phyloP scores from a whole-genome alignment of 2,888 invertebrate species.

The Campoletis raptor region DNA sequence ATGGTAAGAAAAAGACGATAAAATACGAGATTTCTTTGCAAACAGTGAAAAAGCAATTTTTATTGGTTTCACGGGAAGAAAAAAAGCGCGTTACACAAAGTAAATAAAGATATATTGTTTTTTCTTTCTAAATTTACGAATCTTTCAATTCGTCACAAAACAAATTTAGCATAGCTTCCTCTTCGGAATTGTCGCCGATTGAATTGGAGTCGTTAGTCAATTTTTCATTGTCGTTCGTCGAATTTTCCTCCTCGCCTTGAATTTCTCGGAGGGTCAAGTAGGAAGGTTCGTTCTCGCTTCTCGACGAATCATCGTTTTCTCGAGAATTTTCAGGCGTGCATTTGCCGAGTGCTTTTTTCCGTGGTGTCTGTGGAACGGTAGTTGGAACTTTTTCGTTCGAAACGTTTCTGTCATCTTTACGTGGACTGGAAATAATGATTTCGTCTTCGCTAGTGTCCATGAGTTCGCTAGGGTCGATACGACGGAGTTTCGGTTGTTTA shows the following conservation, averaged over 20 bases:
- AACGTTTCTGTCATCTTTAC: constrained; percentile 6
- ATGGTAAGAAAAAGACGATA: neutral
- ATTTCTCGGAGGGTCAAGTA: constrained; percentile 52
- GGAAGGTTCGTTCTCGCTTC: constrained; percentile 24
- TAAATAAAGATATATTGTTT: constrained; percentile 37
- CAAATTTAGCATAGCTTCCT: constrained; percentile 62
- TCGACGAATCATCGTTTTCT: constrained; percentile 10
- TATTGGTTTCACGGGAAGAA: constrained; percentile 86
- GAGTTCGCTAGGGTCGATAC: constrained; percentile 24
- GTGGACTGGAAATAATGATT: constrained; percentile 20
- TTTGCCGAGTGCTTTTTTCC: neutral
- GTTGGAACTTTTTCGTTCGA: neutral
- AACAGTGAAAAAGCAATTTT: constrained; percentile 11
- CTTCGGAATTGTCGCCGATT: constrained; percentile 60
- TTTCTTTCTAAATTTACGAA: constrained; percentile 28
- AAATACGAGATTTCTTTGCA: neutral
- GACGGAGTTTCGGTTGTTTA: constrained; percentile 61
- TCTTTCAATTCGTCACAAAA: constrained; percentile 69
- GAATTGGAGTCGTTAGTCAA: neutral
- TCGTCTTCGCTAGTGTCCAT: constrained; percentile 66
- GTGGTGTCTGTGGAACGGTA: constrained; percentile 15
- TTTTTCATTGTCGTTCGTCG: constrained; percentile 37
- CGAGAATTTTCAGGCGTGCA: neutral
- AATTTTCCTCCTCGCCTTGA: constrained; percentile 22
- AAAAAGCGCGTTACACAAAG: constrained; percentile 70